Percentiles rank a stretch among this genome's conserved stretches.
Conservation (phyloP, 2,888 invertebrate species). For the Drosophila colorata region DNA sequence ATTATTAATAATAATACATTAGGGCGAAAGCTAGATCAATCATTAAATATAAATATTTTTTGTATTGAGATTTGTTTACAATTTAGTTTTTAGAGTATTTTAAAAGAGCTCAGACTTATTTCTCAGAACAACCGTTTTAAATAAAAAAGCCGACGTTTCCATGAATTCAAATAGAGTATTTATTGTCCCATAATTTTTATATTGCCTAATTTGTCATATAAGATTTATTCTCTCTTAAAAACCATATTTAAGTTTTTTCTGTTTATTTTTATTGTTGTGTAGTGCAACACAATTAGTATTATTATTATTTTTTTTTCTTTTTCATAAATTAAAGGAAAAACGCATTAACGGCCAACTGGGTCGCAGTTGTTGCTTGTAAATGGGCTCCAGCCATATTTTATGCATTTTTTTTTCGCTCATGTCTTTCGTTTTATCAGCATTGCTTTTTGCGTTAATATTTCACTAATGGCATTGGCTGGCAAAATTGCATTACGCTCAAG, state of each 20-base stretch:
- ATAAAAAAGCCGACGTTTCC: too few species aligned
- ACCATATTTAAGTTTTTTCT: neutral
- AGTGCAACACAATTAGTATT: conserved; percentile 20
- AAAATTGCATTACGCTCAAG: conserved; percentile 81
- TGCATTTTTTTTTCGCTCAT: conserved; percentile 26
- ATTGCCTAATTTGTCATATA: too few species aligned
- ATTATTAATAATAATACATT: too few species aligned
- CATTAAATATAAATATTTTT: too few species aligned
- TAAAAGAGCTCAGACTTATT: too few species aligned
- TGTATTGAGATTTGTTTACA: too few species aligned
- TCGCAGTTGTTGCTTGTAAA: conserved; percentile 8
- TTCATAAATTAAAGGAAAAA: conserved; percentile 43
- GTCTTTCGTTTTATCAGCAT: conserved; percentile 43
- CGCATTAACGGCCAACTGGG: conserved; percentile 37
- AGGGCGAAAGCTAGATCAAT: too few species aligned
- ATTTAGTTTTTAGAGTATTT: too few species aligned
- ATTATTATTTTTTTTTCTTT: conserved; percentile 27
- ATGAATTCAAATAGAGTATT: too few species aligned
- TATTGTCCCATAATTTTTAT: too few species aligned
- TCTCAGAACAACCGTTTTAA: too few species aligned
- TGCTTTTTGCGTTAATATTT: conserved; percentile 77
- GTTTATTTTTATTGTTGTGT: neutral
- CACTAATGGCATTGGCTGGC: conserved; percentile 81
- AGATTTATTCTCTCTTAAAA: too few species aligned
- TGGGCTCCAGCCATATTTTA: conserved; percentile 34